phyloP scores from a whole-genome alignment of 2,797 vertebrate genomes.

The Argya squamiceps region DNA sequence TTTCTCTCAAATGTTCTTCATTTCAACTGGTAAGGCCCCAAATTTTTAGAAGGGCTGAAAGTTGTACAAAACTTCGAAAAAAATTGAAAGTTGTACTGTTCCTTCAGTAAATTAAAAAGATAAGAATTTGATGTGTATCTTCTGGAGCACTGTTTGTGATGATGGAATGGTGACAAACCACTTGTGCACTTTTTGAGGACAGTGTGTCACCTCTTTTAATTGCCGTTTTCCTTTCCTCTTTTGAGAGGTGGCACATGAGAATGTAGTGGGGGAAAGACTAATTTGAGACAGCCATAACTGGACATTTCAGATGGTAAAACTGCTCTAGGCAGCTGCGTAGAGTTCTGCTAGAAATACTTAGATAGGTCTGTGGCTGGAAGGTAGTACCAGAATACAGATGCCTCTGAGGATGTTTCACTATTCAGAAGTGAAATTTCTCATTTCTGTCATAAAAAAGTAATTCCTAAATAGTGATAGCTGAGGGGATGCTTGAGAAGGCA shows the following conservation, averaged over 20 bases:
- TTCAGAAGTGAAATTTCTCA: background rate
- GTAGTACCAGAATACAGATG: background rate
- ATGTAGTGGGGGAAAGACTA: accelerated
- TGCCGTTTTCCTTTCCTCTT: background rate
- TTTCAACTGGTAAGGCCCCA: background rate
- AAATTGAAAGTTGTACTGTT: background rate
- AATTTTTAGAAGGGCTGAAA: background rate
- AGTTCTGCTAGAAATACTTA: background rate
- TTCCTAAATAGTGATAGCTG: background rate
- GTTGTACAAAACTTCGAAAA: background rate
- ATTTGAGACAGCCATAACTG: background rate
- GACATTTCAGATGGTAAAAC: background rate
- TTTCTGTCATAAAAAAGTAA: background rate
- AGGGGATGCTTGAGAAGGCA: background rate
- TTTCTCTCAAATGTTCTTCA: background rate
- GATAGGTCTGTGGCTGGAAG: background rate
- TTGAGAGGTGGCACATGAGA: background rate
- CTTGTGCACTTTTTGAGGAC: background rate
- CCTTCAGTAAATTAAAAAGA: background rate
- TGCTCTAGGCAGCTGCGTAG: background rate
- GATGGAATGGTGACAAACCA: background rate
- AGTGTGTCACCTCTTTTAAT: background rate
- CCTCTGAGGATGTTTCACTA: background rate
- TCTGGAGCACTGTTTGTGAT: background rate
- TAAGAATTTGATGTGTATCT: background rate